phyloP scores from a whole-genome alignment of 1,140 invertebrate species.

The Chironomus tepperi region DNA sequence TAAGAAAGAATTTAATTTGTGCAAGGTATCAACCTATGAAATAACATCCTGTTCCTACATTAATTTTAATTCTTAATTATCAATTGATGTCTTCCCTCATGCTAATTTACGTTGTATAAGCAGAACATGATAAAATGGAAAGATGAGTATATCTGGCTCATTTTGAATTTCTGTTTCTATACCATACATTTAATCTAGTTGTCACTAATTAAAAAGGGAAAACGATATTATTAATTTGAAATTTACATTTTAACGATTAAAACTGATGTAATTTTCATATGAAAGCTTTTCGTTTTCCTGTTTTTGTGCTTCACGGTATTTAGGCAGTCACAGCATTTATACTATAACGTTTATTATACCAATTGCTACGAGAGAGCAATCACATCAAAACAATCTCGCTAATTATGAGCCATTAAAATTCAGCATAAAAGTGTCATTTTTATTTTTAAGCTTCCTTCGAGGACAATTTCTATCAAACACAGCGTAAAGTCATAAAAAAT shows the following conservation, averaged over 20 bases:
- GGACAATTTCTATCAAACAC: not conserved
- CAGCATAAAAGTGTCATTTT: slow-evolving; percentile 4
- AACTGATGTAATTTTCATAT: not conserved
- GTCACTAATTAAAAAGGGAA: too few relatives aligned
- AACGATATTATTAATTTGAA: not conserved
- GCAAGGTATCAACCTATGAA: too few relatives aligned
- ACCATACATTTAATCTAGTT: not conserved
- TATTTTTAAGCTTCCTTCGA: not conserved
- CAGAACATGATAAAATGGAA: too few relatives aligned
- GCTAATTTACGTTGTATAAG: too few relatives aligned
- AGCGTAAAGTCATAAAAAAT: slow-evolving; percentile 18
- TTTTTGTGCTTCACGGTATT: slow-evolving; percentile 11
- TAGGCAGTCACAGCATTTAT: not conserved
- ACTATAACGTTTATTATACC: not conserved
- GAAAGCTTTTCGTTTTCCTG: not conserved
- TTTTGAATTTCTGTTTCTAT: too few relatives aligned
- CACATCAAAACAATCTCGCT: slow-evolving; percentile 20
- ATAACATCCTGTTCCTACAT: too few relatives aligned
- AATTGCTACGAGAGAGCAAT: not conserved
- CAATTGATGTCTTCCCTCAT: too few relatives aligned
- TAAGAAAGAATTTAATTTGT: too few relatives aligned
- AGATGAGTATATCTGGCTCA: not conserved
- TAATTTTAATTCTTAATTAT: too few relatives aligned
- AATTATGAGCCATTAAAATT: slow-evolving; percentile 19
- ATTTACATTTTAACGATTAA: not conserved